Percentiles rank a stretch among this genome's conserved stretches.
Evolutionary conservation across 2,888 invertebrate genomes (phyloP).

Genomic region (Drosophila dives): DNA sequence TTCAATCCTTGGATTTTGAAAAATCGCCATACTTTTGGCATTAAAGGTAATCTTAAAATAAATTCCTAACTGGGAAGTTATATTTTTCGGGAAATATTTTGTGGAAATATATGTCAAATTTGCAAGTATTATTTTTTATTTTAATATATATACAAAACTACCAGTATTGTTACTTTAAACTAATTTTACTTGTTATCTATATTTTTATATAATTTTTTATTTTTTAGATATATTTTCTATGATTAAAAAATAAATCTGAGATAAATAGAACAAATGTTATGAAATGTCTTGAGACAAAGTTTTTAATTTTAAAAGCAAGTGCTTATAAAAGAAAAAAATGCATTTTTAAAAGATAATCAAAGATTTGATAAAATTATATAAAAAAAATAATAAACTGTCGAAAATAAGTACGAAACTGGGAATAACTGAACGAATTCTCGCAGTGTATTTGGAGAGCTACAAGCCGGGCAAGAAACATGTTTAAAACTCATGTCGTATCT

Average conservation of each 20-base stretch:
- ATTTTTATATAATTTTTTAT: too few relatives aligned
- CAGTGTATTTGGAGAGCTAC: background rate
- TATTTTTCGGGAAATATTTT: background rate
- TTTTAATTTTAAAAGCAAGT: too few relatives aligned
- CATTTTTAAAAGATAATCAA: background rate
- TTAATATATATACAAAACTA: background rate
- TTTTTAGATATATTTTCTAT: background rate
- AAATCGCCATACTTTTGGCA: background rate
- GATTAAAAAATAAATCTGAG: background rate
- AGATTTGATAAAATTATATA: background rate
- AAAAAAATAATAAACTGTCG: background rate
- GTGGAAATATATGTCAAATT: background rate
- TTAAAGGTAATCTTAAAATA: background rate
- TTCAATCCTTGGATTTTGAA: background rate
- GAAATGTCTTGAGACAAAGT: background rate
- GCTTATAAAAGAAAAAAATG: too few relatives aligned
- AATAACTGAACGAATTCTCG: background rate
- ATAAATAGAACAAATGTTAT: background rate
- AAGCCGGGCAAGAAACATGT: background rate
- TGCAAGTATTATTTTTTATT: background rate
- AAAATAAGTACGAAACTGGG: background rate
- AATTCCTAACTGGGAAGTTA: background rate
- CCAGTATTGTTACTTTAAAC: background rate
- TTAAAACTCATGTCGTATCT: slow-evolving; percentile 22
- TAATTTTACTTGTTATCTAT: too few relatives aligned